phyloP scores from a whole-genome alignment of 2,113 vertebrate species.

The Gymnocephalus cernua region DNA sequence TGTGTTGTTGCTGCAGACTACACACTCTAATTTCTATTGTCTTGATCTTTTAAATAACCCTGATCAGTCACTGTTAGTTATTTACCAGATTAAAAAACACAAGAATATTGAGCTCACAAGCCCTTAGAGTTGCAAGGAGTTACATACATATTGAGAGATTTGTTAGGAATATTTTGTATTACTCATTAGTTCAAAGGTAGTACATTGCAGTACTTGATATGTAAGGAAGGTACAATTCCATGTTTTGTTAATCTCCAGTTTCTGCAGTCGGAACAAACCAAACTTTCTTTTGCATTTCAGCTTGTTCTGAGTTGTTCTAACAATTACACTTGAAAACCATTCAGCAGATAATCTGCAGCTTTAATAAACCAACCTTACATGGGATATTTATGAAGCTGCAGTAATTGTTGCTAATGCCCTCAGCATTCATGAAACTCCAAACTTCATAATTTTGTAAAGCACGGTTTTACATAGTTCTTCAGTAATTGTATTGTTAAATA shows the following conservation, averaged over 20 bases:
- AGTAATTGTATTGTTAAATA: background rate
- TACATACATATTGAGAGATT: background rate
- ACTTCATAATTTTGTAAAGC: background rate
- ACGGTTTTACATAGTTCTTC: background rate
- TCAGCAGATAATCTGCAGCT: background rate
- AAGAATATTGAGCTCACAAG: background rate
- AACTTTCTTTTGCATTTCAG: background rate
- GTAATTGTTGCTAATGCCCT: background rate
- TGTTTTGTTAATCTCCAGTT: background rate
- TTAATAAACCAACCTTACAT: background rate
- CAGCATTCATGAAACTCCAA: background rate
- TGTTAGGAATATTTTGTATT: background rate
- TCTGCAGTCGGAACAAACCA: background rate
- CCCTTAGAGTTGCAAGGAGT: background rate
- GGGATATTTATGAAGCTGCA: background rate
- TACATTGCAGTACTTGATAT: background rate
- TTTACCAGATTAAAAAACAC: background rate
- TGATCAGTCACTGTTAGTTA: background rate
- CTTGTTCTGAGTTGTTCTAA: too few species aligned
- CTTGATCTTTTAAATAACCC: background rate
- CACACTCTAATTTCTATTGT: background rate
- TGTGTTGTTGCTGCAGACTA: background rate
- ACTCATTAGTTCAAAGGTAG: background rate
- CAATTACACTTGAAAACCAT: too few species aligned
- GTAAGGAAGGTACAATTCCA: background rate